phyloP scores from a whole-genome alignment of 1,140 invertebrate species.

The Rhopalosiphum maidis region DNA sequence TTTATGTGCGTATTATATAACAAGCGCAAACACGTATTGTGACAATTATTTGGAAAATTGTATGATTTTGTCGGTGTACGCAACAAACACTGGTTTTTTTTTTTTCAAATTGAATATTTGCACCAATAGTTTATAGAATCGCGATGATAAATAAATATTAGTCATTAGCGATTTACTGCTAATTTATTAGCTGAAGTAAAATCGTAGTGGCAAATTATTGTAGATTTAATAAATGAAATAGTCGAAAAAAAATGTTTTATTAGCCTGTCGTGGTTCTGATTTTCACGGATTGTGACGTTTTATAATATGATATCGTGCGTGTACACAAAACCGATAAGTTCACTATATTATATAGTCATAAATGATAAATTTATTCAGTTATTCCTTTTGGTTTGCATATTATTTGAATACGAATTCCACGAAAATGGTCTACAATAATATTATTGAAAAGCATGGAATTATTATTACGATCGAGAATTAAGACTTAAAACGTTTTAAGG shows the following conservation, averaged over 20 bases:
- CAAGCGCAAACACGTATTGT: neutral
- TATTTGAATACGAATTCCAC: neutral
- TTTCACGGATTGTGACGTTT: neutral
- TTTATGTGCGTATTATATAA: neutral
- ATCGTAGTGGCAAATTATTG: neutral
- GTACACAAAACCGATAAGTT: neutral
- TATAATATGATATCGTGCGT: neutral
- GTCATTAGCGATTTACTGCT: neutral
- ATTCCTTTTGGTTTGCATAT: neutral
- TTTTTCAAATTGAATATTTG: neutral
- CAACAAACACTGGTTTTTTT: neutral
- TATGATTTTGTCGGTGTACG: neutral
- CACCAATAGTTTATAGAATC: neutral
- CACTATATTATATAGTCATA: conserved; percentile 1
- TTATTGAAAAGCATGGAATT: neutral
- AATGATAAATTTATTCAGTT: conserved; percentile 15
- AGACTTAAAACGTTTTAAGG: neutral
- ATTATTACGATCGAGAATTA: neutral
- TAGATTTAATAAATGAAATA: neutral
- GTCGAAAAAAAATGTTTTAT: neutral
- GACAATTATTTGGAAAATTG: neutral
- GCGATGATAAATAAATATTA: neutral
- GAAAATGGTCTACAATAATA: neutral
- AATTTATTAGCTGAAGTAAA: neutral
- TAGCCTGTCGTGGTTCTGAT: neutral